These are phyloP conservation scores for Hermaeophaga mercurialis DNA, from an alignment of 2,888 invertebrate genomes.

Conservation along the genomic window DNA sequence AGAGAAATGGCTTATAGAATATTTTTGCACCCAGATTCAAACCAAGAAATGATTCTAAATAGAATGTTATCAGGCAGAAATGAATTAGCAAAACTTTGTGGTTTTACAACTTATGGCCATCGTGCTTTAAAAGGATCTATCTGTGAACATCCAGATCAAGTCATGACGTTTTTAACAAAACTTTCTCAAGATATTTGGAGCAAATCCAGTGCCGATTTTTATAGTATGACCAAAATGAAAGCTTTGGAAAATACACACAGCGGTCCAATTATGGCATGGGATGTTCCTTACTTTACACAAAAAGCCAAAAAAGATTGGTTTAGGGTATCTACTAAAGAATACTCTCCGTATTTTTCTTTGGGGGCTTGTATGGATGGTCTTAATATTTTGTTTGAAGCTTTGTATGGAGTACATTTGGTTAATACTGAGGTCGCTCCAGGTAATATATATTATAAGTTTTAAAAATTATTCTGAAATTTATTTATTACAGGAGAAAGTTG, in stretches of 20 bases:
- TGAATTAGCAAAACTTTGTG: conserved; percentile 84
- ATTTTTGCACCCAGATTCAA: conserved; percentile 77
- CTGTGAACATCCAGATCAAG: conserved; percentile 80
- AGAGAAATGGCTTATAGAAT: conserved; percentile 89
- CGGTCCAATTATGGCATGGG: conserved; percentile 72
- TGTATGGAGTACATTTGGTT: conserved; percentile 82
- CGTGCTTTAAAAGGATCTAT: conserved; percentile 88
- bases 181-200: conserved; percentile 72
- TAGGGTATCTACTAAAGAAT: conserved; percentile 73
- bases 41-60: conserved; percentile 76
- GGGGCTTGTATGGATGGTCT: conserved; percentile 97
- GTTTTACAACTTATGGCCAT: conserved; percentile 87
- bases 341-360: conserved; percentile 85
- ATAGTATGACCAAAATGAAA: conserved; percentile 78
- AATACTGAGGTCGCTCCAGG: conserved; percentile 69
- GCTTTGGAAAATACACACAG: conserved; percentile 47
- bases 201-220: conserved; percentile 76
- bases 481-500: conserved; percentile 67
- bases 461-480: neutral
- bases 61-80: conserved; percentile 76
- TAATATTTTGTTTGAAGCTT: conserved; percentile 80
- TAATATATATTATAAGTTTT: neutral
- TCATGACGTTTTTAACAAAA: conserved; percentile 78
- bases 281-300: conserved; percentile 83
- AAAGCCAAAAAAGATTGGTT: conserved; percentile 75